Evolutionary conservation across 1,140 invertebrate genomes (phyloP).

Genomic region (Linepithema humile): DNA sequence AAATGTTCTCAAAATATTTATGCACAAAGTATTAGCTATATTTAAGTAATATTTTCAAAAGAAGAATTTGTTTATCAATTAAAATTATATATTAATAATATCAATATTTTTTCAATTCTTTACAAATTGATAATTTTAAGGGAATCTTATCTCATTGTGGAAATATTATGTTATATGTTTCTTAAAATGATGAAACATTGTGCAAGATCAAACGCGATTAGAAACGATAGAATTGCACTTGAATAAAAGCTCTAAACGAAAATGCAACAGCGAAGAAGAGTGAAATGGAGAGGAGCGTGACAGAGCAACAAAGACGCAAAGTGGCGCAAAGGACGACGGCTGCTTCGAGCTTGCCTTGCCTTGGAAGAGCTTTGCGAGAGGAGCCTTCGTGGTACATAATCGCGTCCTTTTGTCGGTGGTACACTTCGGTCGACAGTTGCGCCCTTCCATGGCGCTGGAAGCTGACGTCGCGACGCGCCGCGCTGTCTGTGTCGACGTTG

Average conservation of each 20-base stretch:
- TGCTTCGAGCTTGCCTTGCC: constrained; percentile 1
- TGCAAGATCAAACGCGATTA: too few relatives aligned
- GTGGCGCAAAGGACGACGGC: neutral
- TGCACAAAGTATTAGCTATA: too few relatives aligned
- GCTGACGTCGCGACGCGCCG: constrained; percentile 41
- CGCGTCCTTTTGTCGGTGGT: constrained; percentile 60
- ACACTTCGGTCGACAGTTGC: constrained; percentile 68
- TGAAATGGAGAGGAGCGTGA: neutral
- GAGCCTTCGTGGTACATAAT: constrained; percentile 46
- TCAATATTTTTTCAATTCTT: too few relatives aligned
- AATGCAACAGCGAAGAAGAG: neutral
- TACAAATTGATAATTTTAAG: too few relatives aligned
- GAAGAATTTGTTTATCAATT: too few relatives aligned
- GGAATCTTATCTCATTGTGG: too few relatives aligned
- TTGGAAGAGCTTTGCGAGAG: constrained; percentile 26
- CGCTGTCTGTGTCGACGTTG: constrained; percentile 43
- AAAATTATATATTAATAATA: too few relatives aligned
- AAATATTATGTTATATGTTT: too few relatives aligned
- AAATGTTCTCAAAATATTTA: neutral
- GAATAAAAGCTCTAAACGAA: neutral
- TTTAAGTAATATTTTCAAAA: too few relatives aligned
- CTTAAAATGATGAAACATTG: too few relatives aligned
- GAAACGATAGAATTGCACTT: too few relatives aligned
- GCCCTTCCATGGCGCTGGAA: constrained; percentile 57
- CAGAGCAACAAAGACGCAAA: neutral